A percentile compares a stretch with the other conserved stretches of the same genome.
Conservation (phyloP, 2,113 vertebrate species). For the Platysternon megacephalum region DNA sequence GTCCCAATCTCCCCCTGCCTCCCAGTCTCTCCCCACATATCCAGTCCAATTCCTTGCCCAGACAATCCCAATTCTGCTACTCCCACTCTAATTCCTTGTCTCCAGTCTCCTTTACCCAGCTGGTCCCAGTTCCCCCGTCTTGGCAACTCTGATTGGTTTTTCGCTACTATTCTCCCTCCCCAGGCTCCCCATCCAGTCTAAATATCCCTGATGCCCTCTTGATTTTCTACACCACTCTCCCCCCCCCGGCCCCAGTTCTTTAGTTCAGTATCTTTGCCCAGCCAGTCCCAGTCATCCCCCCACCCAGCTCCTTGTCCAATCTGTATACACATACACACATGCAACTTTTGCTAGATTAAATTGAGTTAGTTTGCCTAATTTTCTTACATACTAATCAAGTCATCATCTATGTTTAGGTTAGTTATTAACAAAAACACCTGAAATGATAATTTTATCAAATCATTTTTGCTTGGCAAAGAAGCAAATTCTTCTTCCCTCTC, state of each 20-base stretch:
- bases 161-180: not conserved
- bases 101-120: not conserved
- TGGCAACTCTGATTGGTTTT: not conserved
- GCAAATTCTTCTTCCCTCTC: constrained; percentile 20
- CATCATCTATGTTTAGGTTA: constrained; percentile 5
- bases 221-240: not conserved
- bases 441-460: not conserved
- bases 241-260: not conserved
- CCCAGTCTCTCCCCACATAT: not conserved
- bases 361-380: not conserved
- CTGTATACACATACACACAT: not conserved
- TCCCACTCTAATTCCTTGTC: not conserved
- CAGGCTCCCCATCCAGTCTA: not conserved
- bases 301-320: not conserved
- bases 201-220: not conserved
- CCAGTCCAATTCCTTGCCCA: not conserved
- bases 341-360: not conserved
- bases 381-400: constrained; percentile 19
- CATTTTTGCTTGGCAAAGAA: constrained; percentile 23
- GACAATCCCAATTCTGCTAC: not conserved
- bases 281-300: not conserved
- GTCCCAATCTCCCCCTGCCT: not conserved
- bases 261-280: not conserved
- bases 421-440: not conserved
- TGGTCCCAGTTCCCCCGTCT: not conserved